Percentiles rank a stretch among this genome's conserved stretches.
These are phyloP conservation scores for Pungitius pungitius DNA, from an alignment of 2,113 vertebrate species.

Conservation along the genomic window DNA sequence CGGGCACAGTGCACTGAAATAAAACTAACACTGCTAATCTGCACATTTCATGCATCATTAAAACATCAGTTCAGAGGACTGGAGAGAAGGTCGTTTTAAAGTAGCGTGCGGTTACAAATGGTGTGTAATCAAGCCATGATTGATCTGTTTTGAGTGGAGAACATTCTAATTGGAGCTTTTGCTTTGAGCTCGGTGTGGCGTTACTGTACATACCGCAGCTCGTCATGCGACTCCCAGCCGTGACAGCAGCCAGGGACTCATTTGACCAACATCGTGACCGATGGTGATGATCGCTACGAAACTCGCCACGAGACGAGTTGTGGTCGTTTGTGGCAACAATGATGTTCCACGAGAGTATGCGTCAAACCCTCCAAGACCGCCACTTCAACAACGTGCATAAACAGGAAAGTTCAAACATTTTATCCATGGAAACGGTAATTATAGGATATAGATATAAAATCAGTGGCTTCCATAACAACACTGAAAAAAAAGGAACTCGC, in stretches of 20 bases:
- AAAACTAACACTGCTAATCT: constrained; percentile 74
- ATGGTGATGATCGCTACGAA: constrained; percentile 32
- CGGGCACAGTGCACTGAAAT: constrained; percentile 57
- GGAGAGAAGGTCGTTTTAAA: constrained; percentile 71
- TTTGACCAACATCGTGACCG: not conserved
- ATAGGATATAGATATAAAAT: constrained; percentile 38
- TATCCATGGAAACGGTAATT: constrained; percentile 64
- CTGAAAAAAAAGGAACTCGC: constrained; percentile 21
- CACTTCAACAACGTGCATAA: constrained; percentile 35
- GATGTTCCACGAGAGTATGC: constrained; percentile 40
- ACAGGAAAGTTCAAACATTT: constrained; percentile 47
- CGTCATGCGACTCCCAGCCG: not conserved
- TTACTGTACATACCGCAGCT: not conserved
- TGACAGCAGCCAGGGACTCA: constrained; percentile 33
- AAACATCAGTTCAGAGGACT: constrained; percentile 64
- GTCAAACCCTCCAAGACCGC: constrained; percentile 25
- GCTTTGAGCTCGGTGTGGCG: not conserved
- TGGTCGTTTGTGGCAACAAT: constrained; percentile 26
- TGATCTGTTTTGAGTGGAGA: constrained; percentile 52
- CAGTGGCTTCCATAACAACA: constrained; percentile 22
- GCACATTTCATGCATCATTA: constrained; percentile 78
- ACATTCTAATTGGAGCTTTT: constrained; percentile 35
- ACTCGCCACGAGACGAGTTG: constrained; percentile 36
- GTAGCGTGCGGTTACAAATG: constrained; percentile 61
- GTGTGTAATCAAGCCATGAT: constrained; percentile 57